phyloP scores from a whole-genome alignment of 1,140 invertebrate genomes.

The Tetraneura akinire region DNA sequence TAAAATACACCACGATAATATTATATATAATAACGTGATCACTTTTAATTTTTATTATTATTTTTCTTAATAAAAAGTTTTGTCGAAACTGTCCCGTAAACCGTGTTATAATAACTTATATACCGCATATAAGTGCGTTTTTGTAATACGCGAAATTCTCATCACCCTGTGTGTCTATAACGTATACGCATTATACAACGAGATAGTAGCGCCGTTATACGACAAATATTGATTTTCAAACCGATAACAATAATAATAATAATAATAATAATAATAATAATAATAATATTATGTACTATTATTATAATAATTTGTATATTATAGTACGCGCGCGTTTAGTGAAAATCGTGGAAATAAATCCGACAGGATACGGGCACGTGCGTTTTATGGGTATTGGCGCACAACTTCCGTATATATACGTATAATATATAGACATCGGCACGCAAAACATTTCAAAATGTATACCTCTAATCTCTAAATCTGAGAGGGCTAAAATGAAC shows the following conservation, averaged over 20 bases:
- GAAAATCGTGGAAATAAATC: conserved; percentile 21
- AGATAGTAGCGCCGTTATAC: not conserved
- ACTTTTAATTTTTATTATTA: no score
- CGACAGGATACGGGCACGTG: not conserved
- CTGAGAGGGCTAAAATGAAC: not conserved
- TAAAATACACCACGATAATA: no score
- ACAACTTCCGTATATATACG: not conserved
- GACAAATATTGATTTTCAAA: conserved; percentile 10
- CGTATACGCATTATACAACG: not conserved
- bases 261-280: not conserved
- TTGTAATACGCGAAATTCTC: no score
- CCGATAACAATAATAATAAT: not conserved
- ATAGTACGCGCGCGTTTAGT: not conserved
- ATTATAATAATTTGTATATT: not conserved
- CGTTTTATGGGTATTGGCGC: conserved; percentile 26
- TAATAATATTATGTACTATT: not conserved
- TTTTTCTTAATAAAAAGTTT: no score
- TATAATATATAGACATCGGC: not conserved
- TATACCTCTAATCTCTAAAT: not conserved
- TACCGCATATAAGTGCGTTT: no score
- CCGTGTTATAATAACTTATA: no score
- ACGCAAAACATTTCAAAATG: conserved; percentile 2
- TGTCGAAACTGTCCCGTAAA: no score
- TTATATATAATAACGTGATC: no score
- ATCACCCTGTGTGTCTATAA: no score